Percentiles rank a stretch among this genome's conserved stretches.
Evolutionary conservation across 2,113 vertebrate species (phyloP).

Genomic region (Colinus virginianus): DNA sequence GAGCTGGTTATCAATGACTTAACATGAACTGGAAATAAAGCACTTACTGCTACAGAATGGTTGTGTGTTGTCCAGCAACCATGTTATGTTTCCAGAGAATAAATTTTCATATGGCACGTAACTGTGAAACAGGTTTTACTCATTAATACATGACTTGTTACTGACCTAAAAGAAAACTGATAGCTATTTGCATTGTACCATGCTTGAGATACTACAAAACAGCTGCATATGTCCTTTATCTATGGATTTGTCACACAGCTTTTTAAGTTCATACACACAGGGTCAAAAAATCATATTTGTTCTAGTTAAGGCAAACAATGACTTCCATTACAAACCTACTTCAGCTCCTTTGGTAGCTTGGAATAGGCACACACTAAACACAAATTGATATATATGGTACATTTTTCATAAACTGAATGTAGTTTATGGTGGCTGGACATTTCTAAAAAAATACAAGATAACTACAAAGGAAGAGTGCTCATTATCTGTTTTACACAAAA

Average conservation of each 20-base stretch:
- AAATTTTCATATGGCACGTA: slow-evolving; percentile 50
- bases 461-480: neutral
- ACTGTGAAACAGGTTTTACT: slow-evolving; percentile 19
- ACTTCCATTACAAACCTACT: slow-evolving; percentile 73
- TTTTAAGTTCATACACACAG: slow-evolving; percentile 43
- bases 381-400: slow-evolving; percentile 40
- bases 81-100: slow-evolving; percentile 3
- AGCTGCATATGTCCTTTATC: slow-evolving; percentile 71
- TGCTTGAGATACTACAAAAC: slow-evolving; percentile 58
- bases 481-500: neutral
- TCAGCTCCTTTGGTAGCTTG: slow-evolving; percentile 76
- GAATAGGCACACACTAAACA: slow-evolving; percentile 76
- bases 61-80: slow-evolving; percentile 78
- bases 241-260: slow-evolving; percentile 51
- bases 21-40: slow-evolving; percentile 11
- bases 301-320: slow-evolving; percentile 79
- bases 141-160: slow-evolving; percentile 51
- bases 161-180: slow-evolving; percentile 62
- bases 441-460: neutral
- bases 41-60: neutral
- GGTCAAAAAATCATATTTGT: slow-evolving; percentile 70
- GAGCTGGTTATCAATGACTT: slow-evolving; percentile 28
- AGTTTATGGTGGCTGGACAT: neutral
- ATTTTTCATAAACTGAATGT: slow-evolving; percentile 7
- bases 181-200: slow-evolving; percentile 75